Base-by-base conservation (phyloP, 2,888 invertebrate species). In the Cheilosia scutellata region DNA sequence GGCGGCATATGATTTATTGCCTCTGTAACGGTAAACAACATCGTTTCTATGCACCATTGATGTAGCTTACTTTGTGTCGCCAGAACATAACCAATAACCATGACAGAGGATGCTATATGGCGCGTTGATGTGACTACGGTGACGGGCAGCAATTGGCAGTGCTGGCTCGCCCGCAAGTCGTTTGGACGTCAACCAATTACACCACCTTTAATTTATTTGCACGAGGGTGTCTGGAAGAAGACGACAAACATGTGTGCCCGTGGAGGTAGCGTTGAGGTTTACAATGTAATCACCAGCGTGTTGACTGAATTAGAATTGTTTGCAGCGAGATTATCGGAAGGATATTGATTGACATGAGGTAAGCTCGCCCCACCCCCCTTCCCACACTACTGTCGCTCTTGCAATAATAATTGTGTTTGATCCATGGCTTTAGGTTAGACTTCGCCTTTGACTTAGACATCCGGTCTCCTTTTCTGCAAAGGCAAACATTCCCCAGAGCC, bases 1-100 rank as follows among this genome's bases (percentile, higher is more conserved):
- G 86, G 86, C 86, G 77, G 51, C 86, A 37, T 72, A 82, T 86
- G 86, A 86, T 86, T 86, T 86, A 86, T 86, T 72, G 72, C 86
- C 27, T 55, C 27, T 47, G 62, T 25, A 66, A 66, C 76, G 86
- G 82, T 80, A 86, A 86, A 86, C 86, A 86, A 82, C 76, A 71
- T 76, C 72, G 71, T 86, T 86, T 71, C 44, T 49, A 20, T 51
- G 11, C 33, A 9, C 40, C 42, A 74, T 60, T 58, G 44, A 42
- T 47, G 49, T 31, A 33, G 51, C 62, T 63, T 44, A 68, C 11
- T 71, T 57, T 71, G 37, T 84, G 79, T 84, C 79, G 75, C 74
- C 63, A 65, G 62, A 80, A 76, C 66, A 76, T 76, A 80, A 72
- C 72, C 71, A 68, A n/a, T n/a, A n/a, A n/a, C n/a, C 65, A 58